Percentiles rank a stretch among this genome's conserved stretches.
phyloP scores from a whole-genome alignment of 2,888 invertebrate genomes.

The Anticlea derivata region DNA sequence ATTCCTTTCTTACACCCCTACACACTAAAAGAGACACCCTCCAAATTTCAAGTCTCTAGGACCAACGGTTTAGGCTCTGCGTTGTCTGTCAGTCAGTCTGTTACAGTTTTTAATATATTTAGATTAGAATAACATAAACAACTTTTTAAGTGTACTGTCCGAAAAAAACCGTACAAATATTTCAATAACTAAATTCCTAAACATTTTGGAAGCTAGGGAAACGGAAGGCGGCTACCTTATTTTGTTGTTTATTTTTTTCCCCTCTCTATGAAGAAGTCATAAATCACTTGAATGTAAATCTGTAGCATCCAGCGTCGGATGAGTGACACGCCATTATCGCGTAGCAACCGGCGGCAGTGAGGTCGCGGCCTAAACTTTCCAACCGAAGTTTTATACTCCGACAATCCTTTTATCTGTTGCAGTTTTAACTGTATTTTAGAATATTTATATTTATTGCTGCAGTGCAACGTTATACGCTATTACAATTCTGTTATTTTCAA shows the following conservation, averaged over 20 bases:
- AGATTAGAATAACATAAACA: too few relatives aligned
- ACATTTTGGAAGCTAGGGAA: slow-evolving; percentile 44
- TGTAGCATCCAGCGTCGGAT: slow-evolving; percentile 77
- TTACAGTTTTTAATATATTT: too few relatives aligned
- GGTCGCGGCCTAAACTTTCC: slow-evolving; percentile 67
- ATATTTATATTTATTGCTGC: slow-evolving; percentile 35
- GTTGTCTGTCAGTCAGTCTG: too few relatives aligned
- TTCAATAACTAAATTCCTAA: slow-evolving; percentile 44
- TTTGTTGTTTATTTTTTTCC: slow-evolving; percentile 73
- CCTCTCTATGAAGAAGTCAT: slow-evolving; percentile 82
- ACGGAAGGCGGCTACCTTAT: slow-evolving; percentile 49
- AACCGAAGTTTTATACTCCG: slow-evolving; percentile 51
- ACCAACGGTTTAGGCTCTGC: too few relatives aligned
- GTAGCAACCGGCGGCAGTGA: slow-evolving; percentile 43
- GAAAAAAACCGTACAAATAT: background rate
- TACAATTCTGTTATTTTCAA: slow-evolving; percentile 18
- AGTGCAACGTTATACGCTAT: slow-evolving; percentile 23
- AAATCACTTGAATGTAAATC: slow-evolving; percentile 82
- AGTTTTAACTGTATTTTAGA: slow-evolving; percentile 31
- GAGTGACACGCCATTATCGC: slow-evolving; percentile 82
- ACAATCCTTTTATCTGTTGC: slow-evolving; percentile 51
- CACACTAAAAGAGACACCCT: too few relatives aligned
- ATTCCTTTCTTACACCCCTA: too few relatives aligned
- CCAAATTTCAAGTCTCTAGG: too few relatives aligned
- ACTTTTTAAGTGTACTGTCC: too few relatives aligned